Evolutionary conservation across 2,797 vertebrate species (phyloP).

Genomic region (Poeciliopsis turneri): DNA sequence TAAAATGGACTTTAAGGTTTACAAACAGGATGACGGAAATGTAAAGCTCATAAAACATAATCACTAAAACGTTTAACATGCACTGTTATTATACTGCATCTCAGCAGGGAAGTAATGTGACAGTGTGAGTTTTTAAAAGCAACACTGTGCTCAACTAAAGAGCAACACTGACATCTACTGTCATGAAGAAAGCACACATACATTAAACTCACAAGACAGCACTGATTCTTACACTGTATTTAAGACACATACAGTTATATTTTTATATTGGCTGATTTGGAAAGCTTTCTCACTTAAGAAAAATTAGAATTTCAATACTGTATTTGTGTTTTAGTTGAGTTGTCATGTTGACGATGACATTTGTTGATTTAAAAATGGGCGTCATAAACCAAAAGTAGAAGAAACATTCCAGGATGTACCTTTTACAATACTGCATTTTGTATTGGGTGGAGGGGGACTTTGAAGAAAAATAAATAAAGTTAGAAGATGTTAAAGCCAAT

Average conservation of each 20-base stretch:
- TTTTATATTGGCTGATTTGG: background rate
- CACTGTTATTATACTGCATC: background rate
- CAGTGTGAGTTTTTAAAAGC: background rate
- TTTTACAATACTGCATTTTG: too few relatives aligned
- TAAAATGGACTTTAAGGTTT: background rate
- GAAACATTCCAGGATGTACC: too few relatives aligned
- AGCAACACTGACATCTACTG: slow-evolving; percentile 73
- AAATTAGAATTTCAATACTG: background rate
- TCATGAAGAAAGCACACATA: background rate
- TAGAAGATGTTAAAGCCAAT: too few relatives aligned
- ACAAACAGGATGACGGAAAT: background rate
- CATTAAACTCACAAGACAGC: background rate
- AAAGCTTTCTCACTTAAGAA: background rate
- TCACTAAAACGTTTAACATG: background rate
- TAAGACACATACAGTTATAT: background rate
- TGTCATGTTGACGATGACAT: too few relatives aligned
- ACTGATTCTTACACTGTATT: background rate
- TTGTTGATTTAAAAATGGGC: too few relatives aligned
- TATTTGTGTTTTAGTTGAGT: too few relatives aligned
- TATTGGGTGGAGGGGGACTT: too few relatives aligned
- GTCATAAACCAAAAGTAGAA: too few relatives aligned
- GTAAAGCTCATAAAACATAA: background rate
- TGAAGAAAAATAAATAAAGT: too few relatives aligned
- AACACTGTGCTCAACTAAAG: slow-evolving; percentile 19
- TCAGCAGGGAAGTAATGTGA: slow-evolving; percentile 2